These are phyloP conservation scores for Sebastes itinus DNA, from an alignment of 2,797 vertebrate species.

Conservation along the genomic window DNA sequence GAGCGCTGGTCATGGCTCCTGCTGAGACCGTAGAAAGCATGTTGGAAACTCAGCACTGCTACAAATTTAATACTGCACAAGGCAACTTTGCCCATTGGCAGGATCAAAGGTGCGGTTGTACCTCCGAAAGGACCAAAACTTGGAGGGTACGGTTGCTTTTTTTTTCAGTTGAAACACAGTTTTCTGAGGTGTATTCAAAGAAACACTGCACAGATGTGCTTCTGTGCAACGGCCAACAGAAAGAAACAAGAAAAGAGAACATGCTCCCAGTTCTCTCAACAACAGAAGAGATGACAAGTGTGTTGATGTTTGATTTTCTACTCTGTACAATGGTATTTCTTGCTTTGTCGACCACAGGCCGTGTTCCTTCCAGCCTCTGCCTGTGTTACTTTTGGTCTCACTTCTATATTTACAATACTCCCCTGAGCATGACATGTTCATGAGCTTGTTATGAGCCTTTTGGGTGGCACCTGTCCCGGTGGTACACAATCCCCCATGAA, in stretches of 20 bases:
- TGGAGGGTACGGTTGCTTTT: not conserved
- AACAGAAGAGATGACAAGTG: not conserved
- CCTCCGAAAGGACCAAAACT: not conserved
- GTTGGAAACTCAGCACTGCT: slow-evolving; percentile 33
- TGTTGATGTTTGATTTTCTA: slow-evolving; percentile 3
- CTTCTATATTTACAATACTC: not conserved
- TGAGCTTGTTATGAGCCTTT: slow-evolving; percentile 9
- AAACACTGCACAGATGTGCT: not conserved
- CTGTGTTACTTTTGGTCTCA: not conserved
- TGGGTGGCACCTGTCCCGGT: slow-evolving; percentile 15
- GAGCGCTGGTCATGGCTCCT: slow-evolving; percentile 22
- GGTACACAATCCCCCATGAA: not conserved
- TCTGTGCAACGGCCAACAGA: not conserved
- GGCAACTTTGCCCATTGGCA: slow-evolving; percentile 13
- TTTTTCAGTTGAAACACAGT: not conserved
- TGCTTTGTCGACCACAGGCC: not conserved
- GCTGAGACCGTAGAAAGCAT: slow-evolving; percentile 41
- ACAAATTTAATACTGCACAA: slow-evolving; percentile 27
- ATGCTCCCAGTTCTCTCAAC: not conserved
- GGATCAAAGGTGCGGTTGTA: not conserved
- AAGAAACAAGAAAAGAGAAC: not conserved
- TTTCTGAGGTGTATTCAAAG: not conserved
- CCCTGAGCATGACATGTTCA: slow-evolving; percentile 16
- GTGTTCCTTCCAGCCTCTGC: not conserved
- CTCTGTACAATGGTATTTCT: not conserved